A percentile compares a stretch with the other conserved stretches of the same genome.
phyloP scores from a whole-genome alignment of 2,888 invertebrate species.

The Suillia variegata region DNA sequence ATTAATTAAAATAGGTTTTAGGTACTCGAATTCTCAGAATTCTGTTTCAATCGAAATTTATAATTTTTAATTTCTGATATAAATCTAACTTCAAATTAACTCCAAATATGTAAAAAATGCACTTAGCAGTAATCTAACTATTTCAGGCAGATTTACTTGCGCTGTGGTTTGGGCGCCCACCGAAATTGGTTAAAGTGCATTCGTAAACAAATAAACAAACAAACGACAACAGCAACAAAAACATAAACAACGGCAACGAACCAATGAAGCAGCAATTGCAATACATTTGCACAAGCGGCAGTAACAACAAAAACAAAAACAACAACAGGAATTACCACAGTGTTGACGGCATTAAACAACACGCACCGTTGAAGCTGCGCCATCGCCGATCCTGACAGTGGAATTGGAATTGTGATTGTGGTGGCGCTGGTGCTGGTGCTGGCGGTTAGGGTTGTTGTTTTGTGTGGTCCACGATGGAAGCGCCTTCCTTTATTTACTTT shows the following conservation, averaged over 20 bases:
- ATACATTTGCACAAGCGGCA: constrained; percentile 35
- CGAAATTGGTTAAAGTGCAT: constrained; percentile 3
- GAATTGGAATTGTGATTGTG: constrained; percentile 15
- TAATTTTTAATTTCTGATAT: no score
- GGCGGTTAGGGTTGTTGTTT: no score
- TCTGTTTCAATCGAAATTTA: no score
- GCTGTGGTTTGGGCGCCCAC: background rate
- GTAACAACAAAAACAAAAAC: constrained; percentile 2
- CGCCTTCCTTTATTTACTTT: constrained; percentile 26
- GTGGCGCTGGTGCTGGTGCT: no score
- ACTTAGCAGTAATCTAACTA: no score
- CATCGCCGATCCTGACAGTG: constrained; percentile 11
- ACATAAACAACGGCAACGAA: no score
- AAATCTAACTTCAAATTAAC: no score
- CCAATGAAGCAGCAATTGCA: constrained; percentile 33
- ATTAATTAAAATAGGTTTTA: no score
- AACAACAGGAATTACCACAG: constrained; percentile 10
- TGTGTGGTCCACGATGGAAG: background rate
- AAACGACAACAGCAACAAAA: constrained; percentile 28
- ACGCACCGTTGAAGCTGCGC: constrained; percentile 36
- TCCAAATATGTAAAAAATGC: no score
- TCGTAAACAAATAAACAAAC: constrained; percentile 27
- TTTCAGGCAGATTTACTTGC: constrained; percentile 32
- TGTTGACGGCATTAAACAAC: constrained; percentile 44
- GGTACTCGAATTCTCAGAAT: no score